phyloP scores from a whole-genome alignment of 2,888 invertebrate species.

The Ichneumoninae sp. region DNA sequence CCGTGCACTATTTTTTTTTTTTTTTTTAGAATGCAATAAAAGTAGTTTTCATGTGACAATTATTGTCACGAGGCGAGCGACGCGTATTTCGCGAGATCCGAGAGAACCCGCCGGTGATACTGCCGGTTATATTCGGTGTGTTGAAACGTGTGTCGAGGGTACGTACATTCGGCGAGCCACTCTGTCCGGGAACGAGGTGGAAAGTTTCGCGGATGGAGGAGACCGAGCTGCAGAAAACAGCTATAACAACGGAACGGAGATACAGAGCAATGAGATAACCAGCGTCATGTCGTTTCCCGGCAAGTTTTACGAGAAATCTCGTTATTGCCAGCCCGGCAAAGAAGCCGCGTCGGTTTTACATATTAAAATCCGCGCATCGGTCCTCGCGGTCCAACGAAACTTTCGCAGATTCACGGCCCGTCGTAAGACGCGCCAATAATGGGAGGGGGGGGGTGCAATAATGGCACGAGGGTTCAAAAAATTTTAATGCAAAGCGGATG shows the following conservation, averaged over 20 bases:
- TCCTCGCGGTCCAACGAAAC: background rate
- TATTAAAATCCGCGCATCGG: conserved; percentile 10
- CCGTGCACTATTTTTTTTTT: conserved; percentile 18
- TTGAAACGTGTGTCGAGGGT: background rate
- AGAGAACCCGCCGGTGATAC: background rate
- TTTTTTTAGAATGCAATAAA: conserved; percentile 55
- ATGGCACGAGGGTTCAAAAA: background rate
- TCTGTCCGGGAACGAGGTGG: background rate
- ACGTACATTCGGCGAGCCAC: background rate
- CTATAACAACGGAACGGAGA: background rate
- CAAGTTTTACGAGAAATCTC: conserved; percentile 36
- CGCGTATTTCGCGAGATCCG: conserved; percentile 6
- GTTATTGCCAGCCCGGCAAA: conserved; percentile 33
- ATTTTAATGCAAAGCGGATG: conserved; percentile 3
- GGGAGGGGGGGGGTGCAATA: background rate
- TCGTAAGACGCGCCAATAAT: conserved; percentile 13
- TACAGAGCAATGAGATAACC: background rate
- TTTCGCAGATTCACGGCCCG: conserved; percentile 11
- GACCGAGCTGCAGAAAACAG: background rate
- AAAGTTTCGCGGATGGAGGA: conserved; percentile 39
- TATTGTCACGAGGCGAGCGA: conserved; percentile 59
- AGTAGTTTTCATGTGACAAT: conserved; percentile 63
- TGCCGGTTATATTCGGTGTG: background rate
- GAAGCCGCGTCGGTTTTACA: conserved; percentile 30
- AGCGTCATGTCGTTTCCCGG: conserved; percentile 18